Evolutionary conservation across 2,888 invertebrate species (phyloP).

Genomic region (Chrysotoxum bicinctum): DNA sequence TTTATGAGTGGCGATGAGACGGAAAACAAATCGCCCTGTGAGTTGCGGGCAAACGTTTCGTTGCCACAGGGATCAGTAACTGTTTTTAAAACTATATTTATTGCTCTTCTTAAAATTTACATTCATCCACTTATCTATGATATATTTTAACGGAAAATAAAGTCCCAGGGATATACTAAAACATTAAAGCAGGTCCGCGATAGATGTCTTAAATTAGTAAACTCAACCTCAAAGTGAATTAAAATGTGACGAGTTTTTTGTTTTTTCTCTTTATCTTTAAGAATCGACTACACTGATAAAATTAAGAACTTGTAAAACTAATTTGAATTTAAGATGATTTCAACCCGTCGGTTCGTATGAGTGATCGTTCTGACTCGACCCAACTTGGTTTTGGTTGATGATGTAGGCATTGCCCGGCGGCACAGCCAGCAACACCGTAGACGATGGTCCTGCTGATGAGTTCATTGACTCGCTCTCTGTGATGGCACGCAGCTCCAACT

Average conservation of each 20-base stretch:
- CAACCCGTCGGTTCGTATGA: conserved; percentile 36
- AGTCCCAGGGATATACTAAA: not conserved
- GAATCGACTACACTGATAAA: not conserved
- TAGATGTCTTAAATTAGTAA: not conserved
- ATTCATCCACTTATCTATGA: not conserved
- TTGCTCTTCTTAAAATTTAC: not conserved
- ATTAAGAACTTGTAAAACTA: not conserved
- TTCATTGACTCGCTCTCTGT: conserved; percentile 67
- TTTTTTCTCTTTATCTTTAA: not conserved
- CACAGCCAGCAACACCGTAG: conserved; percentile 33
- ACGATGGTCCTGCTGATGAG: conserved; percentile 14
- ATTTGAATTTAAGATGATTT: not conserved
- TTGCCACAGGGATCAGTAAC: not conserved
- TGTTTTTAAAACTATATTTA: not conserved
- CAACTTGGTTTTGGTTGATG: conserved; percentile 60
- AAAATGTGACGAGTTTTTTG: not conserved
- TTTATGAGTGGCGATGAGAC: no score
- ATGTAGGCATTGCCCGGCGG: conserved; percentile 43
- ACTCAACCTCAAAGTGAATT: not conserved
- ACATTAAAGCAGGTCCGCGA: not conserved
- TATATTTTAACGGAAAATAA: not conserved
- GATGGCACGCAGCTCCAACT: conserved; percentile 75
- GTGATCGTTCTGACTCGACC: conserved; percentile 50
- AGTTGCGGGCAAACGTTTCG: no score
- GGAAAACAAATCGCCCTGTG: no score